Percentiles rank a stretch among this genome's conserved stretches.
Evolutionary conservation across 2,888 invertebrate species (phyloP).

Genomic region (Macaria liturata): DNA sequence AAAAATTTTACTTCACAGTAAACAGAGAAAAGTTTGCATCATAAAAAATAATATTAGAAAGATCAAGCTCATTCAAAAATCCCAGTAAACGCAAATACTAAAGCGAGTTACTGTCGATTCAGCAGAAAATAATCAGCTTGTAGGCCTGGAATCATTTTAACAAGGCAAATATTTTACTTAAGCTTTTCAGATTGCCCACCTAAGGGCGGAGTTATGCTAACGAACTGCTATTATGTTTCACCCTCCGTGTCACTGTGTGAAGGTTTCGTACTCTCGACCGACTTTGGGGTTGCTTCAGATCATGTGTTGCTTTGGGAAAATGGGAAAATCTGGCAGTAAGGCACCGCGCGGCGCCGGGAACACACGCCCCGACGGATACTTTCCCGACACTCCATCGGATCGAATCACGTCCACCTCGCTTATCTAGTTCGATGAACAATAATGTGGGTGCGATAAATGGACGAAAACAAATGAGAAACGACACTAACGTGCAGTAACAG

Average conservation of each 20-base stretch:
- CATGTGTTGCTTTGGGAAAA: conserved; percentile 75
- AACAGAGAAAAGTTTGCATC: no score
- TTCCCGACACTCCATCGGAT: conserved; percentile 25
- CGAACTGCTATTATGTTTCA: conserved; percentile 77
- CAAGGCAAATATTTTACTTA: conserved; percentile 71
- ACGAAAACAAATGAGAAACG: conserved; percentile 46
- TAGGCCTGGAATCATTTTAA: conserved; percentile 63
- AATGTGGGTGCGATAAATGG: conserved; percentile 49
- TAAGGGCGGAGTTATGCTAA: conserved; percentile 69
- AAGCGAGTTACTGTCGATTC: conserved; percentile 37
- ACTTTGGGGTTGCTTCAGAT: conserved; percentile 75
- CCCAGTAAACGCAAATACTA: conserved; percentile 17
- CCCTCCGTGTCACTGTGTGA: conserved; percentile 79
- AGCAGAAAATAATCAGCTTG: conserved; percentile 43
- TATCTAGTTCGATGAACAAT: conserved; percentile 53
- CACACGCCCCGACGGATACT: conserved; percentile 44
- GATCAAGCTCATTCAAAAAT: conserved; percentile 1
- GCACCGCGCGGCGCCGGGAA: conserved; percentile 51
- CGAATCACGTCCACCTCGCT: conserved; percentile 43
- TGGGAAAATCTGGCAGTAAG: conserved; percentile 62
- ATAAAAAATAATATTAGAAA: no score
- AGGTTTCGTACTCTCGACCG: conserved; percentile 81
- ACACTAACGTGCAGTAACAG: conserved; percentile 36
- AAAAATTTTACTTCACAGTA: no score
- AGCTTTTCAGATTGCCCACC: conserved; percentile 52